These are phyloP conservation scores for Iselma pallidipennis DNA, from an alignment of 2,888 invertebrate genomes.

Conservation along the genomic window DNA sequence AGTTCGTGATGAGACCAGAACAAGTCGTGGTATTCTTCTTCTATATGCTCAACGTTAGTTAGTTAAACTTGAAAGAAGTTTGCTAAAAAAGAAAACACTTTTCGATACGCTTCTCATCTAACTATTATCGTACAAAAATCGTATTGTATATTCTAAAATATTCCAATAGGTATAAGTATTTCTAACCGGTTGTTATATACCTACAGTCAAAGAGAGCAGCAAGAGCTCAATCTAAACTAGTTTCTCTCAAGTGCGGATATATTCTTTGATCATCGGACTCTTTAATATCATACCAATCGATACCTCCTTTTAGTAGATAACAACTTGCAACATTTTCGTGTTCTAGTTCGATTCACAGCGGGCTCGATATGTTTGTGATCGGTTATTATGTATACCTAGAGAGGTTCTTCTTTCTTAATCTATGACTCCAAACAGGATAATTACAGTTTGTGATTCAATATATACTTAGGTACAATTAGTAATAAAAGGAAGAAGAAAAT, in stretches of 20 bases:
- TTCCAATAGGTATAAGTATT: too few species aligned
- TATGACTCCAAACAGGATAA: not conserved
- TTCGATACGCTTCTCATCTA: too few species aligned
- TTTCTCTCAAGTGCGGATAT: constrained; percentile 40
- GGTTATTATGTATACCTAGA: constrained; percentile 40
- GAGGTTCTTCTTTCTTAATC: constrained; percentile 15
- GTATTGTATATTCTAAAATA: too few species aligned
- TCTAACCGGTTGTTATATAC: constrained; percentile 29
- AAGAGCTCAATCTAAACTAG: constrained; percentile 39
- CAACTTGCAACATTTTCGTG: constrained; percentile 46
- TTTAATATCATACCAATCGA: not conserved
- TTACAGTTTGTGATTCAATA: not conserved
- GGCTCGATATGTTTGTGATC: constrained; percentile 36
- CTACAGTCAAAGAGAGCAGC: not conserved
- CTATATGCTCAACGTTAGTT: not conserved
- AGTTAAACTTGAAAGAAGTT: not conserved
- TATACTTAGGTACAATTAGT: not conserved
- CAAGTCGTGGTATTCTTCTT: not conserved
- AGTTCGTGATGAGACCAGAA: not conserved
- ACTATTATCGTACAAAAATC: too few species aligned
- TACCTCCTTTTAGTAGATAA: constrained; percentile 40
- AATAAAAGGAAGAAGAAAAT: constrained; percentile 21
- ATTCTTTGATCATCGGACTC: constrained; percentile 42
- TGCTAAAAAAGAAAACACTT: too few species aligned
- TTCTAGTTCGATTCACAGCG: constrained; percentile 47